These are phyloP conservation scores for Petaurus breviceps DNA, from an alignment of 2,113 vertebrate genomes.

Conservation along the genomic window DNA sequence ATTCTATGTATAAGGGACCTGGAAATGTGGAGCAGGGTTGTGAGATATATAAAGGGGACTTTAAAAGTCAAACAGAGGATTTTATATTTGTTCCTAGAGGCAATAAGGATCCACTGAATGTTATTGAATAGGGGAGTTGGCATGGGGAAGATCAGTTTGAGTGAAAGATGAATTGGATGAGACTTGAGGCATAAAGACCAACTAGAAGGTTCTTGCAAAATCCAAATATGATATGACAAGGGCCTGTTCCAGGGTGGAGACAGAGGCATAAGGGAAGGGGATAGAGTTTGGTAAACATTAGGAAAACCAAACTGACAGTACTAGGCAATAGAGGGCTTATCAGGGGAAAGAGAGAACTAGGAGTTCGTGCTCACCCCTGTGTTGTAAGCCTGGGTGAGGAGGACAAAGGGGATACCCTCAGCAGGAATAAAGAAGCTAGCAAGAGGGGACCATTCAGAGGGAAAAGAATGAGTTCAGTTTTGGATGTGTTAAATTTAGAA, in stretches of 20 bases:
- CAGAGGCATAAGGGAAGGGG: background rate
- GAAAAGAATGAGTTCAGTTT: background rate
- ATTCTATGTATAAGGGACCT: background rate
- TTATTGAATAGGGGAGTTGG: background rate
- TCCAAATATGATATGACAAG: background rate
- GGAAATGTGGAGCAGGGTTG: background rate
- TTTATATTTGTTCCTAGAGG: background rate
- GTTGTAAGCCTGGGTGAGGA: background rate
- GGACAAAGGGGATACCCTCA: background rate
- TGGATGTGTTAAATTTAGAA: background rate
- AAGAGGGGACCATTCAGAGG: background rate
- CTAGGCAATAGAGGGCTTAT: background rate
- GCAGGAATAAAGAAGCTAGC: background rate
- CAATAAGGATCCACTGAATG: background rate
- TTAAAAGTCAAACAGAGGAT: background rate
- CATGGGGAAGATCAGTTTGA: background rate
- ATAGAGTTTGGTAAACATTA: background rate
- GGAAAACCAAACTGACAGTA: background rate
- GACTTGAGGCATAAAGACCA: background rate
- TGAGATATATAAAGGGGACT: background rate
- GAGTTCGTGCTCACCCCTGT: background rate
- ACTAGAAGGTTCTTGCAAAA: background rate
- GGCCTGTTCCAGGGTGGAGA: background rate
- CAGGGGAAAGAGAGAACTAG: background rate
- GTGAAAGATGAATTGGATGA: background rate